Evolutionary conservation across 2,113 vertebrate species (phyloP), one percentile per base, ranked within the genome.

Genomic region (Salvator merianae): DNA sequence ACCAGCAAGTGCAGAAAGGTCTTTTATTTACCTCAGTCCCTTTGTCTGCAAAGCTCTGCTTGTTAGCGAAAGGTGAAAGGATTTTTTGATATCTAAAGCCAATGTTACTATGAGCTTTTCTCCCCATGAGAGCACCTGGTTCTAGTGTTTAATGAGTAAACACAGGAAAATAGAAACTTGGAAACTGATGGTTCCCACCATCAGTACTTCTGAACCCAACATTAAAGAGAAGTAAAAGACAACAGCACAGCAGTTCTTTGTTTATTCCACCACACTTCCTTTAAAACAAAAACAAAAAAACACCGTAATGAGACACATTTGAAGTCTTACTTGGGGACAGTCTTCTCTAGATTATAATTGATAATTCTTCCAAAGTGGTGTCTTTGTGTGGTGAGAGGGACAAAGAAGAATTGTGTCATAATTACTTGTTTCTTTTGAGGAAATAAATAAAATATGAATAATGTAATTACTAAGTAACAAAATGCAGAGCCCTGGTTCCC

Each of bases 91-190:
- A 92, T 90, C 90, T 86, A 90, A 90, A 95, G 92, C 91, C 92
- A 92, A 65, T 85, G 90, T 91, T 90, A 47, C 88, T 87, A 90
- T 81, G 93, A 87, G 90, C 88, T 82, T 93, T 94, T 87, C 90
- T 79, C 93, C 86, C 92, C 88, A 5, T 87, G 92, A 93, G 92
- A 93, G 91, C 93, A 92, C 94, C 93, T 91, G 93, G 89, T 91
- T 93, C 93, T 92, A 36, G 8, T 93, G 91, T 95, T 95, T 93
- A 95, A 94, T 95, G 95, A 93, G 94, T 94, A 94, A 94, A 94
- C 95, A 95, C 88, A 80, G 90, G 91, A 93, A 94, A 93, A 91
- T 87, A 88, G 92, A 90, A 88, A 91, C 90, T 90, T 91, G 93
- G 91, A 91, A 90, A 90, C 93, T 88, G 93, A 94, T 94, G 94